Base-by-base conservation (phyloP, 1,140 invertebrate genomes). In the Propsilocerus akamusi region DNA sequence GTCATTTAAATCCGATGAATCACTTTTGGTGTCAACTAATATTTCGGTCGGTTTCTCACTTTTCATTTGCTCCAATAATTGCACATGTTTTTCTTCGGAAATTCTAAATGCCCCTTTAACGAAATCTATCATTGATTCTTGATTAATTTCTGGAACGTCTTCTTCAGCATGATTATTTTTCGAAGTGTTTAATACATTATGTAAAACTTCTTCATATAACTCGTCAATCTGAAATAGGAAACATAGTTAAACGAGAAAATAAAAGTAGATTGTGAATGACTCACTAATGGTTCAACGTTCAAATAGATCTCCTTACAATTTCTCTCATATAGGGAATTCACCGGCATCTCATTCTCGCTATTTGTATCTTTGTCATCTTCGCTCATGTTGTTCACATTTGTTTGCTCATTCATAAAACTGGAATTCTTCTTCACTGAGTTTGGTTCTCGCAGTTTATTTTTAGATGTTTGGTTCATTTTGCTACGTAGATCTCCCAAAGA, bases 1-100 rank as follows among this genome's bases (percentile, higher is more conserved):
- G 56, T 93, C 90, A n/a, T 67, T 87, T 84, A 0, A 87, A 94
- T 71, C 96, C 89, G 20, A 96, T 76, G n/a, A 98, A n/a, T n/a
- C n/a, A n/a, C n/a, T 80, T 63, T 90, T 86, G 1, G 96, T 80
- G 65, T 97, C 95, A 20, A 97, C 68, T 58, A 92, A 76, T 52
- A 97, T 74, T 59, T 94, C 86, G 0, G 94, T 94, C 2, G 92
- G 83, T 69, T 87, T 80, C 64, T 86, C 86, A 10, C 75, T 74
- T 57, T 73, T 73, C 0, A 80, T 83, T 32, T 74, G 66, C 37
- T 79, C 74, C 25, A 83, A 59, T 25, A 87, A 70, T 58, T 77
- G 69, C 17, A 74, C 67, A 58, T 90, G 86, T 50, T 76, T 78
- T 22, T 81, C 75, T 54, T 81, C 78, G 24, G 82, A 73, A 53